Evolutionary conservation across 2,113 vertebrate species (phyloP), one percentile per base, ranked within the genome.

Genomic region (Mustela lutreola): DNA sequence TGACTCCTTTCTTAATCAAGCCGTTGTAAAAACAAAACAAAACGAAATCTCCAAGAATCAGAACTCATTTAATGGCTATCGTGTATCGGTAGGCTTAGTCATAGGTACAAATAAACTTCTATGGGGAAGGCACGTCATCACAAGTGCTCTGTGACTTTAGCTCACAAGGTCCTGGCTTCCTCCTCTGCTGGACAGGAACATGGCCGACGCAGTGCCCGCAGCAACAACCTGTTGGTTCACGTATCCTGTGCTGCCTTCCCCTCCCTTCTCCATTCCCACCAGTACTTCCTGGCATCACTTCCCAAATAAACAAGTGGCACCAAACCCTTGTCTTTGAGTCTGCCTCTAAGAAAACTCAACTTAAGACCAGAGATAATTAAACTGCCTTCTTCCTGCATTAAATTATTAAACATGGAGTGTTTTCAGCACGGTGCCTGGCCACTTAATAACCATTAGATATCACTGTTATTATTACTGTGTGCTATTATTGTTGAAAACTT

Each of bases 1-100:
- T 84, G 22, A 97, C 58, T 78, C 56, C 50, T 24, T 79, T 26
- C n/a, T 88, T 91, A 93, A 86, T 56, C 83, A 53, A 85, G 45
- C 71, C 24, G 2, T 45, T 63, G 12, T 60, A 19, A 62, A 92
- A 91, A 50, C 22, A 28, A 15, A 39, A 79, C 63, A 67, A 48
- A 81, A 42, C 1, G 28, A 56, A 73, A 53, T 50, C 28, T 48
- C 82, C 15, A 94, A 65, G 89, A 42, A 45, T 19, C 70, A 97
- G 60, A 82, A 67, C 50, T 82, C 31, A 82, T 33, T 76, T 78
- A 22, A 12, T 33, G 22, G 26, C 21, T n/a, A 11, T 10, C 21
- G 24, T 45, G 26, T 22, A 7, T 33, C 2, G 4, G 67, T 76
- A 36, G 42, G 70, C 36, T 67, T 62, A 24, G 4, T 28, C 4